phyloP scores from a whole-genome alignment of 2,113 vertebrate species.

The Sigmodon hispidus region DNA sequence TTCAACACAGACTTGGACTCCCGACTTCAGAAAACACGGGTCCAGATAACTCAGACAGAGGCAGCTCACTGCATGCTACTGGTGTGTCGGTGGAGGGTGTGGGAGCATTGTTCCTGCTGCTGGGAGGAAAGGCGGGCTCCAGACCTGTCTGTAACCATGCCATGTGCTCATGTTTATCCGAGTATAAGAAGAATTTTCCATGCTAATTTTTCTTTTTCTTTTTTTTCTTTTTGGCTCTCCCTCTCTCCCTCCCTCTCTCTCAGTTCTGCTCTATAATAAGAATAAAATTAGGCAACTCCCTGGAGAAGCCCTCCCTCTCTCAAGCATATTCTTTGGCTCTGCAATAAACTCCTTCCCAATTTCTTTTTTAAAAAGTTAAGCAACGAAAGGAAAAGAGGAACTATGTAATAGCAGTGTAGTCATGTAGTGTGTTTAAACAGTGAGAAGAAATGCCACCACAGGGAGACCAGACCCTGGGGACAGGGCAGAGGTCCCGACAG shows the following conservation, averaged over 20 bases:
- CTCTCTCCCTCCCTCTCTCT: neutral
- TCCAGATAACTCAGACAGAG: neutral
- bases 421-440: neutral
- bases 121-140: neutral
- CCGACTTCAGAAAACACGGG: neutral
- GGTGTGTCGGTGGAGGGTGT: neutral
- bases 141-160: neutral
- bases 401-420: neutral
- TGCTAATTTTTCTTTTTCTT: neutral
- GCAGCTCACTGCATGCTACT: neutral
- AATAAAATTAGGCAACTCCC: neutral
- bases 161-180: neutral
- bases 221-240: neutral
- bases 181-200: neutral
- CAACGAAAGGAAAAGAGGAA: slow-evolving; percentile 1
- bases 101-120: too few species aligned
- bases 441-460: neutral
- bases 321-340: neutral
- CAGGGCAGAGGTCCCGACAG: too few species aligned
- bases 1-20: neutral
- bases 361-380: neutral
- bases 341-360: neutral
- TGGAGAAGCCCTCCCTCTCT: neutral
- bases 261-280: neutral
- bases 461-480: neutral